Base-by-base conservation (phyloP, 2,888 invertebrate species). In the Brachypalpus laphriformis region DNA sequence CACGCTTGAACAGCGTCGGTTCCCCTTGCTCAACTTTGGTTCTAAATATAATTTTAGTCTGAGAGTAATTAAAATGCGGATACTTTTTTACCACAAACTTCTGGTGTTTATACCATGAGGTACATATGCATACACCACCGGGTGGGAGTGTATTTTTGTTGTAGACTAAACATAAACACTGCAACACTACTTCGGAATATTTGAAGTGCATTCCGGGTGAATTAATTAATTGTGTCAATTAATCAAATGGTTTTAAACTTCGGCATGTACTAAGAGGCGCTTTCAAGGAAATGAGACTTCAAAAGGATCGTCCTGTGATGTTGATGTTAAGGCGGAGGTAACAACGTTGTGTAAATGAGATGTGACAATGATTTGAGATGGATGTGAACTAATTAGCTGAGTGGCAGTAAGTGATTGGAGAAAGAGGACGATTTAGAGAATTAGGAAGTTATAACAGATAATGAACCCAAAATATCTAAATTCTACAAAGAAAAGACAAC, bases 151-250 rank as follows among this genome's bases (percentile, higher is more conserved):
- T 74, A 74, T 74, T 78, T 78, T 42, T 28, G 42, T 77, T 61
- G 47, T 75, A 83, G 82, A 78, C 82, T 78, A 78, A 83, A 83
- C 82, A 82, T 45, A 77, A 83, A 83, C 78, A 83, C 56, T 68
- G 70, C 63, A 56, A 59, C 68, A 80, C 34, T 56, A 63, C 34
- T 66, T 68, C 22, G 31, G 16, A 47, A 25, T 70, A 56, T 74
- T 45, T 75, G 63, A 63, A 82, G 77, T 78, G 74, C 74, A 80
- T 63, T 80, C 45, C 40, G 56, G 80, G 34, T 74, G 68, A 65
- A 57, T 80, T 78, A 78, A 83, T 83, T 83, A 70, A 83, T 83
- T 65, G 56, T 57, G 34, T 70, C 80, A 65, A 83, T 83, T 83
- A 78, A 80, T 83, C 83, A 83, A 70, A 59, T 56, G 18, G 61